Conservation (phyloP, 2,888 invertebrate species). For the Agelastica alni region DNA sequence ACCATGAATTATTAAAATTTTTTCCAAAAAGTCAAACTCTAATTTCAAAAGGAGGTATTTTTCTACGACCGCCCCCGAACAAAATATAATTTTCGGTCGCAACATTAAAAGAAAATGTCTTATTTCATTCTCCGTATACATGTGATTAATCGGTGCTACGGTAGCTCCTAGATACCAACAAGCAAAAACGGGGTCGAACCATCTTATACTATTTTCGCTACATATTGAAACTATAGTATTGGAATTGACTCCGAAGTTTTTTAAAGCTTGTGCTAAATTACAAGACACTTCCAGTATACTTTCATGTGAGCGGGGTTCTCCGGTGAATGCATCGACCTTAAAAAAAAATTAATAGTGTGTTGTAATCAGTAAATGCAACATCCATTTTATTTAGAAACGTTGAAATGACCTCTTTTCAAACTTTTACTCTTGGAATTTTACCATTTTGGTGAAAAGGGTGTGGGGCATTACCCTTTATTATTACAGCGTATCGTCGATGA, state of each 20-base stretch:
- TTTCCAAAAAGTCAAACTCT: slow-evolving; percentile 50
- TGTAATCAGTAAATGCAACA: too few relatives aligned
- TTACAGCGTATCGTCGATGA: too few relatives aligned
- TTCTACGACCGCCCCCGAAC: slow-evolving; percentile 62
- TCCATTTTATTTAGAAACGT: too few relatives aligned
- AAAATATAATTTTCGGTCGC: slow-evolving; percentile 69
- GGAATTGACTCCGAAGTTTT: slow-evolving; percentile 32
- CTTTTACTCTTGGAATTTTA: too few relatives aligned
- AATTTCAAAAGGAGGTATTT: slow-evolving; percentile 55
- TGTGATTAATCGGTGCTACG: slow-evolving; percentile 42
- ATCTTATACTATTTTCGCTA: slow-evolving; percentile 43
- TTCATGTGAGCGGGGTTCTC: slow-evolving; percentile 33
- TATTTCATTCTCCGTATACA: slow-evolving; percentile 32
- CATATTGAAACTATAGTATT: slow-evolving; percentile 41
- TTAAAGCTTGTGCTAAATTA: slow-evolving; percentile 39
- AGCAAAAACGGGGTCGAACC: slow-evolving; percentile 41
- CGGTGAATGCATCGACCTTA: slow-evolving; percentile 42
- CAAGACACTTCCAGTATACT: slow-evolving; percentile 37
- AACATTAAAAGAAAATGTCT: slow-evolving; percentile 65
- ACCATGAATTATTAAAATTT: slow-evolving; percentile 61
- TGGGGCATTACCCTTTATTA: too few relatives aligned
- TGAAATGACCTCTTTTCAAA: too few relatives aligned
- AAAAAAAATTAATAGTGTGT: too few relatives aligned
- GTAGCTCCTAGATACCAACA: slow-evolving; percentile 42
- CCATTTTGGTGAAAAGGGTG: too few relatives aligned